These are phyloP conservation scores for Adoxophyes honmai DNA, from an alignment of 1,140 invertebrate genomes.

Conservation along the genomic window DNA sequence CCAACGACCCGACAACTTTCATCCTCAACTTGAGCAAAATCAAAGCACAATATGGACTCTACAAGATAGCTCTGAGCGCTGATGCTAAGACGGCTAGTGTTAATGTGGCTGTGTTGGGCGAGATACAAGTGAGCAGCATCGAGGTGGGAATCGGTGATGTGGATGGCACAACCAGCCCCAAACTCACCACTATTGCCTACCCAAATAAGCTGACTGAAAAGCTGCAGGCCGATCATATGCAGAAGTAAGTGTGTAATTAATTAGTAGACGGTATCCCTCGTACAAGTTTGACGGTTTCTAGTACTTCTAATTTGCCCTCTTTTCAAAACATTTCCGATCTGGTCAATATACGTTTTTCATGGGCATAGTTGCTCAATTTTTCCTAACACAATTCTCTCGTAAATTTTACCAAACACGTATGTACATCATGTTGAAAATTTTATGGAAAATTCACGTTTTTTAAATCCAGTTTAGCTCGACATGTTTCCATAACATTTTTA, in stretches of 20 bases:
- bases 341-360: too few relatives aligned
- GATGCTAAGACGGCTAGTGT: slow-evolving; percentile 82
- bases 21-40: slow-evolving; percentile 88
- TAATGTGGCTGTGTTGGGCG: slow-evolving; percentile 84
- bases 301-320: too few relatives aligned
- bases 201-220: slow-evolving; percentile 83
- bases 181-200: slow-evolving; percentile 85
- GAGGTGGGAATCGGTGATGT: slow-evolving; percentile 94
- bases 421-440: too few relatives aligned
- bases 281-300: too few relatives aligned
- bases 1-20: slow-evolving; percentile 83
- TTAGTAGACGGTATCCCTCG: too few relatives aligned
- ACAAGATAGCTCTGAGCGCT: slow-evolving; percentile 88
- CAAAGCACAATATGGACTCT: slow-evolving; percentile 89
- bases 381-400: too few relatives aligned
- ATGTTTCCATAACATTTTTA: too few relatives aligned
- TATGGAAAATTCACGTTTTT: too few relatives aligned
- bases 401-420: too few relatives aligned
- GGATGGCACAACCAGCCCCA: slow-evolving; percentile 90
- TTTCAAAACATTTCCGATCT: too few relatives aligned
- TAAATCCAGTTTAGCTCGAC: too few relatives aligned
- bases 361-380: too few relatives aligned
- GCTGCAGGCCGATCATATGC: slow-evolving; percentile 91
- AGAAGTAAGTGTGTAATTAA: slow-evolving; percentile 79
- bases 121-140: slow-evolving; percentile 85